Base-by-base conservation (phyloP, 2,888 invertebrate species). In the Calephelis perditalis region DNA sequence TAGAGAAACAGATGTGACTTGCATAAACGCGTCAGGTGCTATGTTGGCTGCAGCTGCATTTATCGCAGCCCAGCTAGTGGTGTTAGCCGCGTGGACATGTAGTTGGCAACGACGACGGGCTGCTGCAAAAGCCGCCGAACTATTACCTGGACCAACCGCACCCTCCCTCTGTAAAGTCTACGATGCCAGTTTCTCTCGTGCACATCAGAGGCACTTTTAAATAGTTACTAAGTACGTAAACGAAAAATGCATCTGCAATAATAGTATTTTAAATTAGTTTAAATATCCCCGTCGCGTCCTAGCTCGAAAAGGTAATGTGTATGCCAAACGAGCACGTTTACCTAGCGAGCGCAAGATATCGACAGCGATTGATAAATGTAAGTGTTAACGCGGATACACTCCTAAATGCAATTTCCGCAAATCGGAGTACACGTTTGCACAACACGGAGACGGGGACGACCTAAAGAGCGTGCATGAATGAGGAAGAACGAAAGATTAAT, bases 1-100 rank as follows among this genome's bases (percentile, higher is more conserved):
- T 68, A 92, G 94, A 67, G 93, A 92, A 79, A 92, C 92, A 67
- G 85, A 87, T 56, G 81, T 82, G 71, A 88, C 94, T 63, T 96
- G 96, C 84, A 92, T 96, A 67, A 96, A 96, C 81, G 91, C 95
- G 73, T 93, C 94, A 71, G 97, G 97, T 70, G 92, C 97, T 15
- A 94, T 97, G 82, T 94, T 97, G 63, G 96, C 96, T 58, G 96
- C 95, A 49, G 95, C 96, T 45, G 94, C 97, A 52, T 97, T 98
- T 91, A 91, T 97, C 71, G 94, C 96, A 58, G 96, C 95, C 36
- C 97, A 97, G 91, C 92, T 97, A 79, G 95, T 95, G 74, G 94
- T 97, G 65, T 94, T 97, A 70, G 95, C 96, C 57, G 96, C 95
- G 67, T 97, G 96, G 96, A 95, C 96, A 67, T 96, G 96, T 87